Evolutionary conservation across 2,888 invertebrate genomes (phyloP), one percentile per base, ranked within the genome.

Genomic region (Aradus depressus): DNA sequence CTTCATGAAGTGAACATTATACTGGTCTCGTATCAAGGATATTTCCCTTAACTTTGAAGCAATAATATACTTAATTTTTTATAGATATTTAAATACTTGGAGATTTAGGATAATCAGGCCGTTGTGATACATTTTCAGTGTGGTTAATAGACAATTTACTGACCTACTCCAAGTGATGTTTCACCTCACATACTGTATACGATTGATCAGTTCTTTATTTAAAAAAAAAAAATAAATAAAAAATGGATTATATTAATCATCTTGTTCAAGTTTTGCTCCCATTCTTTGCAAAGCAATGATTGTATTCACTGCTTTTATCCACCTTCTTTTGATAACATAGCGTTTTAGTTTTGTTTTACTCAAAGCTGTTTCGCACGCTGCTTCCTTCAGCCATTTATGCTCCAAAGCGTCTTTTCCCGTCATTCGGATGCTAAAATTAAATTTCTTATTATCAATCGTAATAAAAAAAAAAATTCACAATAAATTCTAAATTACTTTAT

Each of bases 221-320:
- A n/a, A n/a, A n/a, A n/a, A n/a, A n/a, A n/a, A n/a, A n/a, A n/a
- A n/a, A n/a, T n/a, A n/a, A n/a, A n/a, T n/a, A n/a, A n/a, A n/a
- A n/a, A n/a, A n/a, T n/a, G n/a, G n/a, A 48, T 57, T 25, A 44
- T 22, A 23, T 48, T 38, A 47, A 45, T 51, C 41, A 14, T 51
- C 47, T 28, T 50, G 39, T 35, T 52, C 79, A 56, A 85, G 77
- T 65, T 79, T 83, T 26, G 84, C 85, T 4, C 89, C 89, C 90
- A 91, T 90, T 62, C 91, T 69, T 63, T 76, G 79, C 43, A 91
- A 72, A 2, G 91, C 91, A 57, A 90, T 77, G 62, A 91, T 88
- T 3, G 86, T 88, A 59, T 89, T 82, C 26, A 89, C 86, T 0
- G 86, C 89, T 69, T 89, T 90, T 60, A 85, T 80, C 91, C 91